phyloP scores from a whole-genome alignment of 2,888 invertebrate species.

The Agrotis ipsilon region DNA sequence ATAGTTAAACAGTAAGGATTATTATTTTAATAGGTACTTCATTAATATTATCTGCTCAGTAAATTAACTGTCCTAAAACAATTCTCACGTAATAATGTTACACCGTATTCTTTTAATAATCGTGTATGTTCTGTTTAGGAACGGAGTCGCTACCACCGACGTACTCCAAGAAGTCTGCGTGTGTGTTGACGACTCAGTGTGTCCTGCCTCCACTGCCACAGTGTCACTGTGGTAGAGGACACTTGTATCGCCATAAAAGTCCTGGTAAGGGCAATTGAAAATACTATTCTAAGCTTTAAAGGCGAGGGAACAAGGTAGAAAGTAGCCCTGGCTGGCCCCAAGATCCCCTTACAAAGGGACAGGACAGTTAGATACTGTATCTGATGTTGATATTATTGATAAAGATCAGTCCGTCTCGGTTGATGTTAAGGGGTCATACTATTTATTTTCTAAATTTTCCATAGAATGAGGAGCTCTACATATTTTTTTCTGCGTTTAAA shows the following conservation, averaged over 20 bases:
- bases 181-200: slow-evolving; percentile 74
- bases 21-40: too few species aligned
- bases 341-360: neutral
- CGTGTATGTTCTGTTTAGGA: slow-evolving; percentile 50
- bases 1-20: too few species aligned
- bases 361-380: neutral
- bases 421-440: neutral
- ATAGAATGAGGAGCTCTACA: neutral
- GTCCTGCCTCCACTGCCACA: slow-evolving; percentile 66
- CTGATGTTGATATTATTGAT: neutral
- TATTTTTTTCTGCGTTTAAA: neutral
- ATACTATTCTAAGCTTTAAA: neutral
- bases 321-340: too few species aligned
- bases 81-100: slow-evolving; percentile 29
- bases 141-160: slow-evolving; percentile 53
- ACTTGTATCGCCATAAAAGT: neutral
- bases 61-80: neutral
- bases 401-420: too few species aligned
- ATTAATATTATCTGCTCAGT: neutral
- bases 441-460: neutral
- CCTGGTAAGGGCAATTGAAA: slow-evolving; percentile 4
- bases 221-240: slow-evolving; percentile 47
- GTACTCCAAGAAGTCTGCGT: slow-evolving; percentile 66
- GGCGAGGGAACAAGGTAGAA: neutral
- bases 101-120: slow-evolving; percentile 7